Evolutionary conservation across 2,888 invertebrate species (phyloP).

Genomic region (Beris morrisii): DNA sequence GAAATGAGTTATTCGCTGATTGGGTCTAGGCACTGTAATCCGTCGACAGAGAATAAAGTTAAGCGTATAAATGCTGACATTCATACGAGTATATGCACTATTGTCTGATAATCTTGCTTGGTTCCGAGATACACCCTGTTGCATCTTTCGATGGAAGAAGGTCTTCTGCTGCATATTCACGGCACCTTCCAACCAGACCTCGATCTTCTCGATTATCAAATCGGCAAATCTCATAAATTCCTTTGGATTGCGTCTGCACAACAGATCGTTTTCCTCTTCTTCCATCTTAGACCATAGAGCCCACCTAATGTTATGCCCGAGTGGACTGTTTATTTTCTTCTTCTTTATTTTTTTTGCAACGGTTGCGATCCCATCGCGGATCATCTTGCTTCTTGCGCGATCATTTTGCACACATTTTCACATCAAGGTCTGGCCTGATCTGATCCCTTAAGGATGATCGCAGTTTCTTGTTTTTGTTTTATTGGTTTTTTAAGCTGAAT

Average conservation of each 20-base stretch:
- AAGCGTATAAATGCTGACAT: conserved; percentile 4
- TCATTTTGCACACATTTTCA: too few species aligned
- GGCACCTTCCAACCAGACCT: neutral
- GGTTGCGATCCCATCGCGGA: too few species aligned
- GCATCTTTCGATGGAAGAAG: conserved; percentile 6
- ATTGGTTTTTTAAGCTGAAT: too few species aligned
- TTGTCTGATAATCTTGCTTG: conserved; percentile 5
- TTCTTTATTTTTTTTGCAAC: too few species aligned
- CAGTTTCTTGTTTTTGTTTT: too few species aligned
- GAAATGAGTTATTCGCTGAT: conserved; percentile 24
- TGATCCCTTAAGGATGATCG: too few species aligned
- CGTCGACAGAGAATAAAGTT: conserved; percentile 16
- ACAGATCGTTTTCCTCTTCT: conserved; percentile 8
- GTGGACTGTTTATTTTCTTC: too few species aligned
- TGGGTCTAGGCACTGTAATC: conserved; percentile 3
- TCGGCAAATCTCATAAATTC: conserved; percentile 26
- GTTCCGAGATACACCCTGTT: conserved; percentile 1
- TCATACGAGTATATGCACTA: conserved; percentile 2
- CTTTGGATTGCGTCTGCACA: conserved; percentile 11
- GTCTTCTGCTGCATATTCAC: neutral
- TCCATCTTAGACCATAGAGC: too few species aligned
- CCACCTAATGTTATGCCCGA: too few species aligned
- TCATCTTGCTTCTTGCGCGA: too few species aligned
- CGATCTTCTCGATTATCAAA: conserved; percentile 26
- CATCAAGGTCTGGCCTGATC: too few species aligned